phyloP scores from a whole-genome alignment of 92 coral and sea anemone genomes.

The Paragorgia papillata region DNA sequence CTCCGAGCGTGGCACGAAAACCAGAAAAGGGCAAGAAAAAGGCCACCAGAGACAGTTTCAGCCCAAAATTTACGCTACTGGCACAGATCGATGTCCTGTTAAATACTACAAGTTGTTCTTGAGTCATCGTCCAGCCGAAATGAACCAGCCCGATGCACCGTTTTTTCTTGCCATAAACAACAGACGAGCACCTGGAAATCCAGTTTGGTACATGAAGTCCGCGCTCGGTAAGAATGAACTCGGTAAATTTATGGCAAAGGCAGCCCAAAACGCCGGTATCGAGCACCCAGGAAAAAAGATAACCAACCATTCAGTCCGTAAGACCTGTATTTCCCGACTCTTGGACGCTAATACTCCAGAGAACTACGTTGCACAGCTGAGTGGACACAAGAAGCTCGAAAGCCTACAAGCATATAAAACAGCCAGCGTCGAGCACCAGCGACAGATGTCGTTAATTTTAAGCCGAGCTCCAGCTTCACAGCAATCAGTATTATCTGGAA shows the following conservation, averaged over 20 bases:
- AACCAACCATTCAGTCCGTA: slow-evolving; percentile 29
- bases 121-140: slow-evolving; percentile 47
- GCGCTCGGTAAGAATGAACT: slow-evolving; percentile 31
- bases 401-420: slow-evolving; percentile 43
- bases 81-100: too few species aligned
- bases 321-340: slow-evolving; percentile 44
- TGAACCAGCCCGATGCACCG: slow-evolving; percentile 59
- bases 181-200: slow-evolving; percentile 2
- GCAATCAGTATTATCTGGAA: not conserved
- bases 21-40: too few species aligned
- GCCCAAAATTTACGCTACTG: too few species aligned
- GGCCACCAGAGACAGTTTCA: too few species aligned
- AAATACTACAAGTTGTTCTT: too few species aligned
- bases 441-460: slow-evolving; percentile 30
- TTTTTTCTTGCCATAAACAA: slow-evolving; percentile 55
- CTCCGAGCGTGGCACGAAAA: too few species aligned
- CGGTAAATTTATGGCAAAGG: slow-evolving; percentile 32
- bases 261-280: slow-evolving; percentile 43
- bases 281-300: slow-evolving; percentile 27
- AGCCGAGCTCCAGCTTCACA: not conserved
- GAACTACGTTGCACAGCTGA: slow-evolving; percentile 45
- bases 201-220: slow-evolving; percentile 36
- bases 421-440: slow-evolving; percentile 39
- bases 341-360: slow-evolving; percentile 47
- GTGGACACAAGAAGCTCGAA: slow-evolving; percentile 40